Conservation (phyloP, 2,797 vertebrate genomes). For the Simalia tracyae region DNA sequence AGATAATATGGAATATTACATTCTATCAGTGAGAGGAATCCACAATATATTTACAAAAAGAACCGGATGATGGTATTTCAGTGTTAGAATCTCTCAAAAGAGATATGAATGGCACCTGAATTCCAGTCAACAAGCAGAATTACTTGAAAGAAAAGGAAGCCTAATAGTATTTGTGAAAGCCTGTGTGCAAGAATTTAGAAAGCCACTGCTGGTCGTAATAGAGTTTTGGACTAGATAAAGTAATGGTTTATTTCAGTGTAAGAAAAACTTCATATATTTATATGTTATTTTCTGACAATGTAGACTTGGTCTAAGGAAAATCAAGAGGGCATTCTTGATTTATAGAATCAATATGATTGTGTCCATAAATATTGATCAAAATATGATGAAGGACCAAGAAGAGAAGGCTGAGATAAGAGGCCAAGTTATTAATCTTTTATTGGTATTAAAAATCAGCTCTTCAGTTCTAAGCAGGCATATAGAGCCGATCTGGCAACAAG, state of each 20-base stretch:
- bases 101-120: not conserved
- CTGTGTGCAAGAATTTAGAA: not conserved
- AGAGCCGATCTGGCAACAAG: not conserved
- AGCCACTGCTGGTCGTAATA: not conserved
- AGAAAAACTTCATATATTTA: not conserved
- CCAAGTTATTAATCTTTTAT: not conserved
- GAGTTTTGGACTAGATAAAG: not conserved
- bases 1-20: not conserved
- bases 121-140: not conserved
- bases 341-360: too few species aligned
- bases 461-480: not conserved
- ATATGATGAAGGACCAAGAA: not conserved
- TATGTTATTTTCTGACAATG: not conserved
- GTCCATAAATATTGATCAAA: not conserved
- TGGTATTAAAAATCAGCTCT: not conserved
- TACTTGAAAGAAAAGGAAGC: not conserved
- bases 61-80: not conserved
- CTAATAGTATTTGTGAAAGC: not conserved
- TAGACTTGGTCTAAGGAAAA: not conserved
- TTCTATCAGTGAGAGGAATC: not conserved
- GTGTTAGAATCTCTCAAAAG: not conserved
- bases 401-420: not conserved
- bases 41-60: not conserved
- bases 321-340: not conserved
- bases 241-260: not conserved